These are phyloP conservation scores for Eulemur mongoz DNA, from an alignment of 2,797 vertebrate genomes.

Conservation along the genomic window DNA sequence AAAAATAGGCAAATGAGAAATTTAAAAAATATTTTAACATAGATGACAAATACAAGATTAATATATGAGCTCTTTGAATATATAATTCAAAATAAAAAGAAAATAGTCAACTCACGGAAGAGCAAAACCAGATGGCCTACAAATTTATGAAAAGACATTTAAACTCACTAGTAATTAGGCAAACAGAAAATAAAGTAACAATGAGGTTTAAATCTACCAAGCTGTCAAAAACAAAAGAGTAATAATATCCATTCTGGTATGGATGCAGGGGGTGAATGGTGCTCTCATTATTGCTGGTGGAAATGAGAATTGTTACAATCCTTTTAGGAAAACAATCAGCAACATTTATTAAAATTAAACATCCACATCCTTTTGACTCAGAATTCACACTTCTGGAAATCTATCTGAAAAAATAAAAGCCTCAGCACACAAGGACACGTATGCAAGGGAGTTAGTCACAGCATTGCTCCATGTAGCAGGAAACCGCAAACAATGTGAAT, in stretches of 20 bases:
- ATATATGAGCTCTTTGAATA: background rate
- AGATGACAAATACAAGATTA: background rate
- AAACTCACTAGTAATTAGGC: background rate
- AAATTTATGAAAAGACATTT: background rate
- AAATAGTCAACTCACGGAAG: background rate
- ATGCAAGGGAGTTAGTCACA: background rate
- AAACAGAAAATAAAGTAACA: slow-evolving; percentile 15
- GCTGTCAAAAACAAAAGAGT: background rate
- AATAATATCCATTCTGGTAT: background rate
- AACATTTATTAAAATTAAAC: slow-evolving; percentile 30
- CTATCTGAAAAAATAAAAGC: background rate
- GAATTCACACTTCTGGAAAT: slow-evolving; percentile 42
- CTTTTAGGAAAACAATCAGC: background rate
- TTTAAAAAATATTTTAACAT: background rate
- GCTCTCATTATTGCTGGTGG: background rate
- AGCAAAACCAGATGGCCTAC: background rate
- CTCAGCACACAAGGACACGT: background rate
- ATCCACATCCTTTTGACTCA: background rate
- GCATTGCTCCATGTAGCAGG: background rate
- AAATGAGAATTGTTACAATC: background rate
- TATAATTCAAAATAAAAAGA: background rate
- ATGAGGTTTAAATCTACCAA: background rate
- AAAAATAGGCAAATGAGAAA: background rate
- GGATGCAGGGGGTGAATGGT: background rate
- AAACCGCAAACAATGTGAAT: background rate